Evolutionary conservation across 2,888 invertebrate species (phyloP).

Genomic region (Acholoe squamosa): DNA sequence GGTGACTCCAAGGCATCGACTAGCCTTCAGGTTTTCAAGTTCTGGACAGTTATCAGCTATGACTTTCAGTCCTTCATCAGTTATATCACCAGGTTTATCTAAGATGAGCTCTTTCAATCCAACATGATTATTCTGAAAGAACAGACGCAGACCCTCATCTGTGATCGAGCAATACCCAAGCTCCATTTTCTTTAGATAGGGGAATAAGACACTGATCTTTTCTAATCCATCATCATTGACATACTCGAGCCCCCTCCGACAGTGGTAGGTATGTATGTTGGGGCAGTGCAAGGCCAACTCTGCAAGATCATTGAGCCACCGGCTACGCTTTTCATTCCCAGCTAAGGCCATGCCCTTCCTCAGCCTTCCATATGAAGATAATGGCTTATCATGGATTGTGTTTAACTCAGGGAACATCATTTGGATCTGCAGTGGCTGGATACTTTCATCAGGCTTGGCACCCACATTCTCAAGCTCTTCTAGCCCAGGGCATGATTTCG

Average conservation of each 20-base stretch:
- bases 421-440: constrained; percentile 68
- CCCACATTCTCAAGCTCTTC: constrained; percentile 69
- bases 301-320: constrained; percentile 68
- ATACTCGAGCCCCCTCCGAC: constrained; percentile 67
- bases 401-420: constrained; percentile 65
- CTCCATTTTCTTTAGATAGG: constrained; percentile 66
- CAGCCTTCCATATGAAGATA: constrained; percentile 67
- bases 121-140: constrained; percentile 65
- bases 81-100: constrained; percentile 68
- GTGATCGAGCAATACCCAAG: constrained; percentile 67
- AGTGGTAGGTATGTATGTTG: constrained; percentile 67
- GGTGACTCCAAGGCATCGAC: constrained; percentile 64
- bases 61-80: constrained; percentile 65
- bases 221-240: constrained; percentile 69
- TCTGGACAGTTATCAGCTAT: constrained; percentile 69
- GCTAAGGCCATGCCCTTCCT: constrained; percentile 51
- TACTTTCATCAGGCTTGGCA: constrained; percentile 67
- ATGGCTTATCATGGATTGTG: constrained; percentile 68
- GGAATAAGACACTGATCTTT: constrained; percentile 66
- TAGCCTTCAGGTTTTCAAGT: constrained; percentile 64
- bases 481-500: constrained; percentile 65
- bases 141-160: constrained; percentile 67
- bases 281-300: constrained; percentile 67
- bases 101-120: constrained; percentile 64
- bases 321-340: constrained; percentile 49